These are phyloP conservation scores for Papilio xuthus DNA, from an alignment of 1,140 invertebrate genomes.

Conservation along the genomic window DNA sequence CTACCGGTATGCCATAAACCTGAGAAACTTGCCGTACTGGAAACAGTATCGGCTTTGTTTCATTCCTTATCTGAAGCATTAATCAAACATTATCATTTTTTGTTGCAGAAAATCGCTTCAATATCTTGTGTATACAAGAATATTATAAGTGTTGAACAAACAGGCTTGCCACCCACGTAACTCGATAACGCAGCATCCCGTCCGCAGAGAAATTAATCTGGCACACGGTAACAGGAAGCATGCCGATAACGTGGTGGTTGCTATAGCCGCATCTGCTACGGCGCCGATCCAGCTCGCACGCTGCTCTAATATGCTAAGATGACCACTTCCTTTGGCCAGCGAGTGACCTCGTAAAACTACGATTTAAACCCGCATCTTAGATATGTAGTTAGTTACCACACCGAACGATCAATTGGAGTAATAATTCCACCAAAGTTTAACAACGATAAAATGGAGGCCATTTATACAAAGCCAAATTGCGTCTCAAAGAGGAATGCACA, in stretches of 20 bases:
- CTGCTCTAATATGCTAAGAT: conserved; percentile 59
- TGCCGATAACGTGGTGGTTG: conserved; percentile 63
- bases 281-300: conserved; percentile 38
- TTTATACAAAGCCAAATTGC: conserved; percentile 43
- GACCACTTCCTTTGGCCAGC: conserved; percentile 46
- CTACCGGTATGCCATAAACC: conserved; percentile 30
- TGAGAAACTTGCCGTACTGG: not conserved
- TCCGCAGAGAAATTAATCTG: conserved; percentile 75
- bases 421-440: conserved; percentile 13
- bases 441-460: conserved; percentile 40
- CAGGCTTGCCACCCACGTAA: conserved; percentile 68
- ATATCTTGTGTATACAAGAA: conserved; percentile 77
- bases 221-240: conserved; percentile 71
- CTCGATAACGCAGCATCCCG: conserved; percentile 70
- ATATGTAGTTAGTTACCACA: conserved; percentile 34
- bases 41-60: conserved; percentile 36
- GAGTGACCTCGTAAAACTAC: conserved; percentile 13
- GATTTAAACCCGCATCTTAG: conserved; percentile 23
- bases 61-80: conserved; percentile 49
- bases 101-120: conserved; percentile 77
- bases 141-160: conserved; percentile 75
- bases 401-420: conserved; percentile 14
- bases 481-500: conserved; percentile 45
- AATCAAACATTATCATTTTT: conserved; percentile 61
- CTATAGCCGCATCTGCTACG: conserved; percentile 51